A percentile compares a stretch with the other conserved stretches of the same genome.
These are phyloP conservation scores for Lochmaea crataegi DNA, from an alignment of 2,888 invertebrate species.

Conservation along the genomic window DNA sequence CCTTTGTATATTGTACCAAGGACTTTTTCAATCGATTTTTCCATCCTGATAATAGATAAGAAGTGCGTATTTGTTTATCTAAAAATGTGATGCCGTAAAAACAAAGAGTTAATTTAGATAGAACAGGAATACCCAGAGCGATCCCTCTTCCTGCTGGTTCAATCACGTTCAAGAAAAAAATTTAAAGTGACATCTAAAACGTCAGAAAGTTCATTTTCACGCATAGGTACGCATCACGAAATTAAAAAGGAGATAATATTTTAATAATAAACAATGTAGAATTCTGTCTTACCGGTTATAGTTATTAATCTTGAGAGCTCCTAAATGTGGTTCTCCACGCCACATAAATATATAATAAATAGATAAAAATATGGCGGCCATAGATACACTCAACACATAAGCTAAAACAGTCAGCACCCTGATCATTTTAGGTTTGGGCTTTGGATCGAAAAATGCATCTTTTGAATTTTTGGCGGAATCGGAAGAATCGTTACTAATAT, in stretches of 20 bases:
- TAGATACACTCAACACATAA: conserved; percentile 86
- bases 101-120: too few species aligned
- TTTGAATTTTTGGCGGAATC: conserved; percentile 45
- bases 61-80: background rate
- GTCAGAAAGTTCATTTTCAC: too few species aligned
- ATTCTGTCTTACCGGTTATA: conserved; percentile 17
- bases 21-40: background rate
- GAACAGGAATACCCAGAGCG: too few species aligned
- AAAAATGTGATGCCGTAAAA: background rate
- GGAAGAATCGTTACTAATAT: conserved; percentile 45
- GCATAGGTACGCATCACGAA: too few species aligned
- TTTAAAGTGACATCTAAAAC: too few species aligned
- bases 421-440: conserved; percentile 63
- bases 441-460: conserved; percentile 53
- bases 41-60: background rate
- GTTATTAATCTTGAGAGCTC: conserved; percentile 39
- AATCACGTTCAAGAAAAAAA: too few species aligned
- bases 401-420: conserved; percentile 83
- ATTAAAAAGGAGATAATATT: too few species aligned
- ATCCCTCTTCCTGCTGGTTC: too few species aligned
- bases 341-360: conserved; percentile 86
- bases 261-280: background rate
- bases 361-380: conserved; percentile 84
- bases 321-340: conserved; percentile 72
- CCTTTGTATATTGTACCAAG: background rate